Percentiles rank a stretch among this genome's conserved stretches.
phyloP scores from a whole-genome alignment of 2,888 invertebrate genomes.

The Thymelicus sylvestris region DNA sequence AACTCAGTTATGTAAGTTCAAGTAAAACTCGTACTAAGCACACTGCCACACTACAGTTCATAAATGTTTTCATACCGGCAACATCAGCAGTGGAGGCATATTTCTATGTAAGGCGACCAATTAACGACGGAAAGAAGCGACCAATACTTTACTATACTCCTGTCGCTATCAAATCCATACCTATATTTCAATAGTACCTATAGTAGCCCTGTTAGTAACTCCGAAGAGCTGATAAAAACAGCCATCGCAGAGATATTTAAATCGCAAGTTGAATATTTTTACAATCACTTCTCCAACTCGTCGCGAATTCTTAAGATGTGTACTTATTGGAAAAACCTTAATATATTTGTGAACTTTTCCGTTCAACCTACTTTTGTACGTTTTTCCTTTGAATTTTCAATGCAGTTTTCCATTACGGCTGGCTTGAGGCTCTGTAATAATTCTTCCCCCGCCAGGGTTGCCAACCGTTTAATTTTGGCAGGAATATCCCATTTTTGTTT shows the following conservation, averaged over 20 bases:
- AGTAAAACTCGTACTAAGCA: too few relatives aligned
- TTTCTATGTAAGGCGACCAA: too few relatives aligned
- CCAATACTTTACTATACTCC: too few relatives aligned
- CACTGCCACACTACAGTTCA: too few relatives aligned
- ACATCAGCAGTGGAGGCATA: too few relatives aligned
- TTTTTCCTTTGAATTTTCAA: constrained; percentile 19
- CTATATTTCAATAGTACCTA: too few relatives aligned
- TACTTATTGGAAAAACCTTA: constrained; percentile 11
- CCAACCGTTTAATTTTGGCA: constrained; percentile 10
- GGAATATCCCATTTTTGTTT: constrained; percentile 3
- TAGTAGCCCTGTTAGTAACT: too few relatives aligned
- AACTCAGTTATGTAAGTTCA: too few relatives aligned
- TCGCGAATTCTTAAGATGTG: neutral
- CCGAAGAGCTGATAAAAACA: too few relatives aligned
- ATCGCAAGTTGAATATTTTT: neutral
- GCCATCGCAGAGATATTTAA: neutral
- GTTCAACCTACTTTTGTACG: constrained; percentile 13
- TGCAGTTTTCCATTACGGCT: constrained; percentile 25
- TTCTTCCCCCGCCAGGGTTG: constrained; percentile 7
- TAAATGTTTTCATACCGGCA: too few relatives aligned
- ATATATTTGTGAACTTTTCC: constrained; percentile 13
- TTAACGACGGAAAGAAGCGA: too few relatives aligned
- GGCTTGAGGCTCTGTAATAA: constrained; percentile 15
- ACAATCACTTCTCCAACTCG: neutral
- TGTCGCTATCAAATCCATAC: too few relatives aligned